These are phyloP conservation scores for Neopipo cinnamomea DNA, from an alignment of 2,113 vertebrate species.

Conservation along the genomic window DNA sequence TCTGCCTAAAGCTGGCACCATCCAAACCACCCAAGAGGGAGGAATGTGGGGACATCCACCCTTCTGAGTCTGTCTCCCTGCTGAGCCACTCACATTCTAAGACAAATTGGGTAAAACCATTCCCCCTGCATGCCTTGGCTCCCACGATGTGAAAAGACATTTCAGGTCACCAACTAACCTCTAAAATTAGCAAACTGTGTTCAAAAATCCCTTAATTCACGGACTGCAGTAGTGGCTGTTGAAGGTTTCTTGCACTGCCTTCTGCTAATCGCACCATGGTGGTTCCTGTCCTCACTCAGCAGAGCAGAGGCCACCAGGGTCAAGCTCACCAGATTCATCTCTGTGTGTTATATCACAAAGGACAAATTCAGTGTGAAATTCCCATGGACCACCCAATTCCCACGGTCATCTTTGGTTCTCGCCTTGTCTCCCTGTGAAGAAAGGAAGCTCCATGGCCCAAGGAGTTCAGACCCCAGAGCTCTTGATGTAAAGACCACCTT, in stretches of 20 bases:
- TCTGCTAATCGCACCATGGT: neutral
- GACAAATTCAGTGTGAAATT: neutral
- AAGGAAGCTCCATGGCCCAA: neutral
- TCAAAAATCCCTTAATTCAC: neutral
- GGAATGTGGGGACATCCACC: neutral
- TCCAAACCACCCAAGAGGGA: neutral
- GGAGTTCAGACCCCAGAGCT: neutral
- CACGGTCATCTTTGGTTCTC: neutral
- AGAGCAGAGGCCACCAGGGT: neutral
- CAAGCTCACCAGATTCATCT: neutral
- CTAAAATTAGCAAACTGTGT: neutral
- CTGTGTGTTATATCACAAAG: neutral
- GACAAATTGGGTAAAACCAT: neutral
- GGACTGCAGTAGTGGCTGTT: no score
- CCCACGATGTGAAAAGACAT: neutral
- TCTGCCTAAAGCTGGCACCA: neutral
- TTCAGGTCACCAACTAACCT: neutral
- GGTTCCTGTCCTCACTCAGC: neutral
- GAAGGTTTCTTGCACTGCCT: neutral
- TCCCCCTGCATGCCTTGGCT: neutral
- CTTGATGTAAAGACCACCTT: neutral
- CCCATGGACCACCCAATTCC: neutral
- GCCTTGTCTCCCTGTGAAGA: neutral
- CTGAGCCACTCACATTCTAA: neutral
- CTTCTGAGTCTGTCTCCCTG: neutral